These are phyloP conservation scores for Calephelis virginiensis DNA, from an alignment of 1,140 invertebrate species.

Conservation along the genomic window DNA sequence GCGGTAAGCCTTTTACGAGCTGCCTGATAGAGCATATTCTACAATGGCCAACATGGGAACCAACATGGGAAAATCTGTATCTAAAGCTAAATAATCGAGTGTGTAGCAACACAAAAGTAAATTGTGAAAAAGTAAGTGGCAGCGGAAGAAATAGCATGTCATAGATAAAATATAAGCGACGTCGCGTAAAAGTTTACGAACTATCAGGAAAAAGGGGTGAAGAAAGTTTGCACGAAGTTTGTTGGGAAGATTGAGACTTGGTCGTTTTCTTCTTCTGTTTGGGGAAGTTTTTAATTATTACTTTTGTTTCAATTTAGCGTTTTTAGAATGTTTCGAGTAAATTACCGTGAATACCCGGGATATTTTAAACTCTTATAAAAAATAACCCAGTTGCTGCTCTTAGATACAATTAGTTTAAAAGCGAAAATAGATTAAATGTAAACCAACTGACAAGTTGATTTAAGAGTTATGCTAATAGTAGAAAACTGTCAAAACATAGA, in stretches of 20 bases:
- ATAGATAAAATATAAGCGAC: constrained; percentile 21
- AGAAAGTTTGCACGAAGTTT: constrained; percentile 4
- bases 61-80: too few species aligned
- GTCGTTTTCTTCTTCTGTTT: not conserved
- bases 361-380: too few species aligned
- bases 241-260: constrained; percentile 1
- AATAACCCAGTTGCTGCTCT: too few species aligned
- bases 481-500: too few species aligned
- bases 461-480: too few species aligned
- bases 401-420: too few species aligned
- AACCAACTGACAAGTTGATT: too few species aligned
- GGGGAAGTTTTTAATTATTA: not conserved
- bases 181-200: constrained; percentile 18
- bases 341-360: not conserved
- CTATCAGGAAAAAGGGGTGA: constrained; percentile 16
- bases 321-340: not conserved
- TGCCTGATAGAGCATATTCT: too few species aligned
- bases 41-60: too few species aligned
- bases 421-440: too few species aligned
- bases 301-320: not conserved
- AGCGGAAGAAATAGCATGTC: constrained; percentile 19
- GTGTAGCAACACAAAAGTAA: not conserved
- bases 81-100: constrained; percentile 1
- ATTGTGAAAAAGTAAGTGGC: not conserved
- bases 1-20: too few species aligned